phyloP scores from a whole-genome alignment of 1,140 invertebrate genomes.

The Conus ventricosus region DNA sequence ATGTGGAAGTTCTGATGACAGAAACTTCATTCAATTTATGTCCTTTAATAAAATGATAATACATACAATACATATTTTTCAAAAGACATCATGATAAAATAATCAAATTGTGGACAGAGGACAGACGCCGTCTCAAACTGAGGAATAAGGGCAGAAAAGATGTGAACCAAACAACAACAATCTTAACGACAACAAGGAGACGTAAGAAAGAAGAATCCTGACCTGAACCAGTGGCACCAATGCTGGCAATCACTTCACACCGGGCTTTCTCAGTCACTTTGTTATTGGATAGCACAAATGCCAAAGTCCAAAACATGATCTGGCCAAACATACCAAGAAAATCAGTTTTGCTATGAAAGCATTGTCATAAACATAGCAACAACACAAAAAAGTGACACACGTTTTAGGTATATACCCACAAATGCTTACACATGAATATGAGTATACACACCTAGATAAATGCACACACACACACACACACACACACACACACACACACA shows the following conservation, averaged over 20 bases:
- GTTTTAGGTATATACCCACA: not conserved
- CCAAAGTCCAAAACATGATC: slow-evolving; percentile 64
- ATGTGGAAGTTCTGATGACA: too few species aligned
- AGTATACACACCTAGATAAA: not conserved
- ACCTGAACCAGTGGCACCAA: slow-evolving; percentile 20
- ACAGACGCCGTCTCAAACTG: too few species aligned
- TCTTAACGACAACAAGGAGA: too few species aligned
- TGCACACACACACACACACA: slow-evolving; percentile 12
- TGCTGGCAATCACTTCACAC: slow-evolving; percentile 43
- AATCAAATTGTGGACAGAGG: too few species aligned
- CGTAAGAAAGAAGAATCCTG: slow-evolving; percentile 13
- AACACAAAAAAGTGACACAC: not conserved
- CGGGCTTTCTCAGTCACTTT: slow-evolving; percentile 49
- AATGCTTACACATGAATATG: not conserved
- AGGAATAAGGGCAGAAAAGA: too few species aligned
- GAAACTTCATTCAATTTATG: too few species aligned
- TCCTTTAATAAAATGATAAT: too few species aligned
- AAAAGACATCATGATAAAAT: too few species aligned
- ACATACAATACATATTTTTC: too few species aligned
- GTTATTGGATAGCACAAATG: slow-evolving; percentile 50
- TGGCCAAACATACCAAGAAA: slow-evolving; percentile 1
- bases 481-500: too few species aligned
- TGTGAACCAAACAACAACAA: too few species aligned
- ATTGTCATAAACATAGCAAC: not conserved
- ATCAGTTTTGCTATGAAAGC: too few species aligned